phyloP scores from a whole-genome alignment of 2,113 vertebrate genomes.

The Cebidichthys violaceus region DNA sequence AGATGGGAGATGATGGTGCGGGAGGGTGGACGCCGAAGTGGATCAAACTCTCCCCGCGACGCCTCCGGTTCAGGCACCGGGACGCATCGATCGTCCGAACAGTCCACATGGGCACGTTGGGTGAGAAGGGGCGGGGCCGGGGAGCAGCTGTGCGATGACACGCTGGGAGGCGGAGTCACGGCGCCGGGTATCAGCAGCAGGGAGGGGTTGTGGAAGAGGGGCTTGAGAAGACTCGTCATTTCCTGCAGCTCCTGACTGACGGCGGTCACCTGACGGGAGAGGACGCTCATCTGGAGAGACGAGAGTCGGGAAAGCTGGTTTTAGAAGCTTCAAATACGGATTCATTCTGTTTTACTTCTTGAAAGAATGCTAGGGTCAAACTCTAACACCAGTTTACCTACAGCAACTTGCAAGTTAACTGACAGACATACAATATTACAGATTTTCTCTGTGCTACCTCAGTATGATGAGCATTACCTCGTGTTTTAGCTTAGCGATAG shows the following conservation, averaged over 20 bases:
- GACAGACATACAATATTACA: not conserved
- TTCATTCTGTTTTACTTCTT: too few species aligned
- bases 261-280: constrained; percentile 83
- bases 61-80: not conserved
- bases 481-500: constrained; percentile 82
- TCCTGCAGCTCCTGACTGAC: constrained; percentile 87
- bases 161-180: constrained; percentile 73
- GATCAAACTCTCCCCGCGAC: constrained; percentile 34
- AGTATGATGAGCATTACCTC: constrained; percentile 74
- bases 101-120: constrained; percentile 42
- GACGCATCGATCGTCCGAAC: not conserved
- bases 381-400: too few species aligned
- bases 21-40: constrained; percentile 35
- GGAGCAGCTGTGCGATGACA: constrained; percentile 63
- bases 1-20: constrained; percentile 16
- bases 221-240: constrained; percentile 83
- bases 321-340: too few species aligned
- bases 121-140: constrained; percentile 43
- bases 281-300: constrained; percentile 80
- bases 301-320: not conserved
- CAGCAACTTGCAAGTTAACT: too few species aligned
- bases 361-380: too few species aligned
- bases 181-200: constrained; percentile 54
- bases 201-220: constrained; percentile 77
- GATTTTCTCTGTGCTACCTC: not conserved